A percentile compares a stretch with the other conserved stretches of the same genome.
Conservation (phyloP, 1,140 invertebrate species). For the Drosophila paulistorum region DNA sequence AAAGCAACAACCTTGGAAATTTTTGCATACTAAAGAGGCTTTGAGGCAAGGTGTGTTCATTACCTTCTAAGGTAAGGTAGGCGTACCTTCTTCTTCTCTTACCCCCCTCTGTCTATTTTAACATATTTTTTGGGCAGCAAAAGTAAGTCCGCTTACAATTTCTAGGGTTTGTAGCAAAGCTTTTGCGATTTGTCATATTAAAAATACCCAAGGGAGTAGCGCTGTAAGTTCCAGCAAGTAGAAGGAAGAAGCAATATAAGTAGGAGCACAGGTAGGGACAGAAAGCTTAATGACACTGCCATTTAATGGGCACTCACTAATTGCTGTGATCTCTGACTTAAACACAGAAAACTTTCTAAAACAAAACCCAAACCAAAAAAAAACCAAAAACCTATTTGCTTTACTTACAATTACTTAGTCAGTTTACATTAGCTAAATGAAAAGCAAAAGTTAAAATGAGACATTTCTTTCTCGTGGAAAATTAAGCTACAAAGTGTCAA, state of each 20-base stretch:
- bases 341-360: slow-evolving; percentile 33
- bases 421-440: neutral
- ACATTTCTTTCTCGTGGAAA: neutral
- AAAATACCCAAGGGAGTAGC: slow-evolving; percentile 40
- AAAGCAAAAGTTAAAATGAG: slow-evolving; percentile 10
- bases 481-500: neutral
- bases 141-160: slow-evolving; percentile 26
- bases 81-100: neutral
- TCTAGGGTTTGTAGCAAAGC: slow-evolving; percentile 18
- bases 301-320: slow-evolving; percentile 56
- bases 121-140: slow-evolving; percentile 11
- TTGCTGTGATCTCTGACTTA: slow-evolving; percentile 54
- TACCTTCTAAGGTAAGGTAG: slow-evolving; percentile 11
- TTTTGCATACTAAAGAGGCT: slow-evolving; percentile 53
- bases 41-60: slow-evolving; percentile 33
- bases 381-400: slow-evolving; percentile 11
- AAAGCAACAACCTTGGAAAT: slow-evolving; percentile 46
- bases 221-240: neutral
- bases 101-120: neutral
- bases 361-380: slow-evolving; percentile 9
- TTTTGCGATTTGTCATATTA: slow-evolving; percentile 52
- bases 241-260: neutral
- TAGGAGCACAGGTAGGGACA: neutral
- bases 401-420: slow-evolving; percentile 19
- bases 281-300: slow-evolving; percentile 45